Base-by-base conservation (phyloP, 1,140 invertebrate genomes). In the Papilio glaucus region DNA sequence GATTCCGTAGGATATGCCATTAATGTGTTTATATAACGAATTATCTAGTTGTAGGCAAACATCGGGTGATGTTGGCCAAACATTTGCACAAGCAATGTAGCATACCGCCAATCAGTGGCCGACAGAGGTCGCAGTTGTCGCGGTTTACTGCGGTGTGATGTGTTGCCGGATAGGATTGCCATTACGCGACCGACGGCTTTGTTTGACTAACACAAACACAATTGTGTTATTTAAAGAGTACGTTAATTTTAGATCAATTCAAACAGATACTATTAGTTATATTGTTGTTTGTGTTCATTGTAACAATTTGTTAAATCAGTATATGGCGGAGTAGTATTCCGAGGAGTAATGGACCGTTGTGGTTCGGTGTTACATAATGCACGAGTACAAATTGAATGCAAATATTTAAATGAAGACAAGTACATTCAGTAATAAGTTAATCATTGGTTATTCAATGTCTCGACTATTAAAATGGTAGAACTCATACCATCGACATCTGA, bases 161-260 rank as follows among this genome's bases (percentile, higher is more conserved):
- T 49, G 15, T 49, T 13, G 6, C 21, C 49, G 49, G 21, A 26
- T 57, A 57, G n/a, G 10, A 57, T 57, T 57, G 49, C 24, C 49
- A 57, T 57, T 24, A 57, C 49, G 42, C 13, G 21, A 57, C 18
- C 49, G 29, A 33, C 2, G 29, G 49, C 49, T 57, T 57, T 57
- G 49, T 57, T 57, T 57, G 49, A 4, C 21, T 24, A 57, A 57
- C 15, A 53, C n/a, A 41, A 12, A 41, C 39, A 57, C 49, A 57
- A 57, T 49, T 49, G 45, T 21, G 49, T 26, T 24, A 53, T 49
- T 49, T 49, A 13, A 53, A 4, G 21, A 9, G 15, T 53, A 0
- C 21, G 49, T 53, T 57, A 12, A 57, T 57, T 57, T 26, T 57
- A 24, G 21, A 57, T 57, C 49, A 12, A 57, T 57, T 57, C 49